These are phyloP conservation scores for Pangasianodon hypophthalmus DNA, from an alignment of 2,113 vertebrate genomes.

Conservation along the genomic window DNA sequence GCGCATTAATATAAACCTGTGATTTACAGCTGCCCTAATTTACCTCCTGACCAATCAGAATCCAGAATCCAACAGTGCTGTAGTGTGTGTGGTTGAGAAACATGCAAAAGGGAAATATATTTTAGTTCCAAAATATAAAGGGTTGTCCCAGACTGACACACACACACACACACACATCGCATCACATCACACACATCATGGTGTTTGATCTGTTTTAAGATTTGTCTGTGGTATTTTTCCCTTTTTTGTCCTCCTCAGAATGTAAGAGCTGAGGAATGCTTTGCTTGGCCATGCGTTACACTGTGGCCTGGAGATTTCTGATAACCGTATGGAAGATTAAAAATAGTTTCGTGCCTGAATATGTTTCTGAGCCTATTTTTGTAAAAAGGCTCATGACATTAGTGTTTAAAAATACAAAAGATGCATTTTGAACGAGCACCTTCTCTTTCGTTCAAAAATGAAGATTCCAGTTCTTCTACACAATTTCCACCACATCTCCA, in stretches of 20 bases:
- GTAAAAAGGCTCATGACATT: background rate
- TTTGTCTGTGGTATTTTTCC: background rate
- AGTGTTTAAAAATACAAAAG: background rate
- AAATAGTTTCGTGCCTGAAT: background rate
- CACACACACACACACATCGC: slow-evolving; percentile 1
- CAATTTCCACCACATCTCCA: background rate
- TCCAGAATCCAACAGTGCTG: background rate
- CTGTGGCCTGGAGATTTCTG: background rate
- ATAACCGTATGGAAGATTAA: background rate
- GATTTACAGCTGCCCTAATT: no score
- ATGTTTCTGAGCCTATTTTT: background rate
- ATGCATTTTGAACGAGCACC: background rate
- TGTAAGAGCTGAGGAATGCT: slow-evolving; percentile 17
- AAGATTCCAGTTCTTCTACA: background rate
- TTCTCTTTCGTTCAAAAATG: background rate
- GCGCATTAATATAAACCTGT: no score
- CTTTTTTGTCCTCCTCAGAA: slow-evolving; percentile 11
- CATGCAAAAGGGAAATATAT: background rate
- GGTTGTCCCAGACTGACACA: background rate
- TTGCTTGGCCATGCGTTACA: slow-evolving; percentile 1
- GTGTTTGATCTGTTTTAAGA: background rate
- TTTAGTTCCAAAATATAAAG: background rate
- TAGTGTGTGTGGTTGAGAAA: background rate
- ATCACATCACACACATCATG: background rate
- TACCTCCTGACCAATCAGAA: background rate